phyloP scores from a whole-genome alignment of 2,113 vertebrate genomes.

The Cercopithecus mona region DNA sequence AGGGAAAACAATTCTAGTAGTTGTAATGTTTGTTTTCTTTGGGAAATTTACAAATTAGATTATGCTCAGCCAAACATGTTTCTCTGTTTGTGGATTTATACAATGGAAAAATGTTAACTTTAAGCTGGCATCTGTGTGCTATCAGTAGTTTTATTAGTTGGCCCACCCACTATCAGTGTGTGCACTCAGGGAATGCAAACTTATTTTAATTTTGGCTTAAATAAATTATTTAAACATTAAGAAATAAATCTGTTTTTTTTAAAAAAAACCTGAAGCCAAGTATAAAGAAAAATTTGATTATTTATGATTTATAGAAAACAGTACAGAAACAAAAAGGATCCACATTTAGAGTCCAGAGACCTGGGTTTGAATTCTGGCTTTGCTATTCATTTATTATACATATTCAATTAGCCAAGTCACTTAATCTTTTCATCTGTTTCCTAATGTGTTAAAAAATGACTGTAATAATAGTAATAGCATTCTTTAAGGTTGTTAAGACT shows the following conservation, averaged over 20 bases:
- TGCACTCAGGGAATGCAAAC: not conserved
- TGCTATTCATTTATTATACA: not conserved
- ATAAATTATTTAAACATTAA: not conserved
- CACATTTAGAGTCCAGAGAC: not conserved
- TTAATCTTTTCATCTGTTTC: constrained; percentile 6
- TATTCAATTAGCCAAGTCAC: not conserved
- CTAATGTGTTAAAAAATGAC: not conserved
- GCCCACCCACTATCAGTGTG: not conserved
- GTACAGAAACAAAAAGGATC: not conserved
- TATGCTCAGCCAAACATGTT: not conserved
- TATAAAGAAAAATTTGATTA: not conserved
- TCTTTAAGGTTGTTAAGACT: constrained; percentile 45
- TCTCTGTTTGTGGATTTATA: not conserved
- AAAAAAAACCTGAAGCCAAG: not conserved
- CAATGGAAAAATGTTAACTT: not conserved
- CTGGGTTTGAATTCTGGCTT: not conserved
- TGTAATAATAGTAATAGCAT: not conserved
- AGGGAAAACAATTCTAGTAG: constrained; percentile 17
- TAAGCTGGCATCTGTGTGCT: not conserved
- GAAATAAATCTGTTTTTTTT: not conserved
- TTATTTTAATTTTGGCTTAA: constrained; percentile 40
- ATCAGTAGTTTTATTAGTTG: not conserved
- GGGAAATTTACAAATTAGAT: constrained; percentile 32
- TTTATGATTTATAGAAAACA: not conserved
- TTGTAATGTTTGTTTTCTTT: constrained; percentile 34